Conservation (phyloP, 1,140 invertebrate species). For the Bombyx mori region ASM3026992v2 NC_085116.1:3950001-3950500, state of each 20-base stretch:
- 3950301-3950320: slow-evolving; percentile 66
- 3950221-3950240: slow-evolving; percentile 47
- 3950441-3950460: slow-evolving; percentile 51
- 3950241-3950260: slow-evolving; percentile 52
- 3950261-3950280: slow-evolving; percentile 49
- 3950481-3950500: slow-evolving; percentile 31
- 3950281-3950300: slow-evolving; percentile 66
- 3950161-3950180: slow-evolving; percentile 1
- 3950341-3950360: slow-evolving; percentile 61
- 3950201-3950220: slow-evolving; percentile 20
- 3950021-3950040: too few species aligned
- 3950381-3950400: slow-evolving; percentile 50
- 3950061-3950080: too few species aligned
- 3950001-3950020: too few species aligned
- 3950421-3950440: slow-evolving; percentile 57
- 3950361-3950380: slow-evolving; percentile 36
- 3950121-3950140: too few species aligned
- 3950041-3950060: too few species aligned
- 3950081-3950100: too few species aligned
- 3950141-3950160: too few species aligned
- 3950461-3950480: slow-evolving; percentile 39
- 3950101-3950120: too few species aligned
- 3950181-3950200: slow-evolving; percentile 4
- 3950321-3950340: slow-evolving; percentile 58
- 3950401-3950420: slow-evolving; percentile 63